Evolutionary conservation across 2,888 invertebrate species (phyloP).

Genomic region (Heliconius charithonia): DNA sequence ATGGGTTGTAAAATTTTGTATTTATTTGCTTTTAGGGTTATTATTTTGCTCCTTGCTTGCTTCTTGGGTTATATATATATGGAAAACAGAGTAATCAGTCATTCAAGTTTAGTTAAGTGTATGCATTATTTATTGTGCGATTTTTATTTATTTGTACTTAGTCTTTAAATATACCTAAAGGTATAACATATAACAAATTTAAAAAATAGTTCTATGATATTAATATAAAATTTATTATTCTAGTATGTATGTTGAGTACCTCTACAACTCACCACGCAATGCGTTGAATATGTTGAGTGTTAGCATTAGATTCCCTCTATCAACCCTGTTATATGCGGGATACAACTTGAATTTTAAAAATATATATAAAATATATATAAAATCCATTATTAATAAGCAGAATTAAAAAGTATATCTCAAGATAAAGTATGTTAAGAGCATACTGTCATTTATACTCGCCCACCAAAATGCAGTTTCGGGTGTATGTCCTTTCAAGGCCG

Average conservation of each 20-base stretch:
- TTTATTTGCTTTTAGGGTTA: constrained; percentile 7
- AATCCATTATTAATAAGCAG: too few relatives aligned
- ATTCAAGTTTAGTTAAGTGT: neutral
- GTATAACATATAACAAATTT: too few relatives aligned
- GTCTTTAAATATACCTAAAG: too few relatives aligned
- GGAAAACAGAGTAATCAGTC: neutral
- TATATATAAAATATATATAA: too few relatives aligned
- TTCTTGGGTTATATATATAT: neutral
- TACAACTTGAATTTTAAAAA: neutral
- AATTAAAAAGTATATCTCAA: neutral
- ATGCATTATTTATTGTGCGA: neutral
- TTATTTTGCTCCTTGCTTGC: neutral
- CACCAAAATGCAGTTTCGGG: constrained; percentile 49
- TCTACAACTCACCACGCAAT: neutral
- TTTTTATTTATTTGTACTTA: too few relatives aligned
- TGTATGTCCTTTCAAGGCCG: constrained; percentile 47
- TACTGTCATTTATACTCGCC: constrained; percentile 23
- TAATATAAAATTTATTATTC: neutral
- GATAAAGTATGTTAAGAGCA: neutral
- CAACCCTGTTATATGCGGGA: neutral
- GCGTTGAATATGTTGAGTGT: neutral
- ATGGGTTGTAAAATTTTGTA: constrained; percentile 28
- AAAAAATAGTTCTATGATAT: neutral
- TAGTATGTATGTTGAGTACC: neutral
- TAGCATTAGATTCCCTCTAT: neutral